Base-by-base conservation (phyloP, 2,113 vertebrate genomes). In the Pterocles gutturalis region DNA sequence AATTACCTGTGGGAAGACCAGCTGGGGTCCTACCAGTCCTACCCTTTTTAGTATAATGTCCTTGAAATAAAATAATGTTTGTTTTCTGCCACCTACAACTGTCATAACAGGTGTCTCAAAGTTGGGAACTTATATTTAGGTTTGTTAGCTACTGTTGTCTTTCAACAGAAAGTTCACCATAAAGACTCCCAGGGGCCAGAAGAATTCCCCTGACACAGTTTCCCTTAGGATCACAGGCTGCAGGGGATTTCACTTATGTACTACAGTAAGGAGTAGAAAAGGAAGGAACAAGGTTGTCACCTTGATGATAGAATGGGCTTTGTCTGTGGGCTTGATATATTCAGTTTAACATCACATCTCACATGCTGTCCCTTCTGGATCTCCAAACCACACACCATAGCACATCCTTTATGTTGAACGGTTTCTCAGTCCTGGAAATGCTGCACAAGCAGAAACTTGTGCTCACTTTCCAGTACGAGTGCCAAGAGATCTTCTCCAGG, bases 241-340 rank as follows among this genome's bases (percentile, higher is more conserved):
- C 2, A 54, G 49, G 13, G 41, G 41, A 41, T 84, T 66, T n/a
- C 29, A 11, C 34, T 17, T 9, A 3, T 1, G 10, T 31, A 3
- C 22, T 57, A 4, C 2, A 9, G 36, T 31, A 28, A 2, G 0
- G 5, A 41, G 79, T 7, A 33, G 31, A 17, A 62, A 36, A 53
- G 5, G 58, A 54, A 29, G 38, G 34, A 28, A 5, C 3, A 9
- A 38, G 28, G n/a, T 16, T 18, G 24, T 45, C 70, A 0, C 33
- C 34, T 29, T 6, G 54, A 21, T 38, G 36, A 43, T n/a, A 43
- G 53, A 51, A 19, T 24, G 53, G 7, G 31, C 21, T 62, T 46
- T 78, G 18, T 41, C 41, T n/a, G 29, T 57, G 60, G 24, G 9
- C n/a, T 49, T 24, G 33, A 8, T 28, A 2, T 2, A 4, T 48